Percentiles rank a stretch among this genome's conserved stretches.
These are phyloP conservation scores for Nymphalis urticae DNA, from an alignment of 2,888 invertebrate genomes.

Conservation along the genomic window DNA sequence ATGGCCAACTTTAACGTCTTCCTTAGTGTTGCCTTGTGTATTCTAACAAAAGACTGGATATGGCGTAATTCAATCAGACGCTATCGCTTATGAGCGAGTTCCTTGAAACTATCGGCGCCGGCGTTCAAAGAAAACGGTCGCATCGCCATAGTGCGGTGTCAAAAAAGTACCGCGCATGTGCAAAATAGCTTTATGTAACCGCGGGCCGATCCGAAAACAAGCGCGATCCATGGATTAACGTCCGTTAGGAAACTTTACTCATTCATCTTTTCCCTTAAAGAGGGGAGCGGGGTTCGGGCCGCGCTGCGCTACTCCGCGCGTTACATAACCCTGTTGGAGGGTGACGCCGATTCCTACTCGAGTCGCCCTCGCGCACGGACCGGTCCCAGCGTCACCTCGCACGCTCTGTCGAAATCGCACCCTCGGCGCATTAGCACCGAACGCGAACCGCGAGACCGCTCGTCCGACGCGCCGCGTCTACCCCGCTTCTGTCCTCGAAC, in stretches of 20 bases:
- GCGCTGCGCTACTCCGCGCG: slow-evolving; percentile 67
- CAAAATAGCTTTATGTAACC: slow-evolving; percentile 67
- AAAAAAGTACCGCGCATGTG: slow-evolving; percentile 53
- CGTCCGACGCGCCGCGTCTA: slow-evolving; percentile 31
- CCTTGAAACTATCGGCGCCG: slow-evolving; percentile 21
- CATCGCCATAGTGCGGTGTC: slow-evolving; percentile 19
- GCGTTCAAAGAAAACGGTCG: slow-evolving; percentile 18
- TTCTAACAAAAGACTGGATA: too few relatives aligned
- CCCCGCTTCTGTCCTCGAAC: slow-evolving; percentile 19
- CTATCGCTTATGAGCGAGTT: background rate
- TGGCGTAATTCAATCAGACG: background rate
- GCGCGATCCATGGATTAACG: slow-evolving; percentile 72
- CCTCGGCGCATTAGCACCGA: slow-evolving; percentile 39
- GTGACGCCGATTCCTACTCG: slow-evolving; percentile 59
- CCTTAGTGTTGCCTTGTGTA: too few relatives aligned
- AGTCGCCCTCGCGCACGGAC: slow-evolving; percentile 61
- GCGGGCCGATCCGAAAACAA: slow-evolving; percentile 61
- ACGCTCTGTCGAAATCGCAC: slow-evolving; percentile 40
- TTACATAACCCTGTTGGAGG: slow-evolving; percentile 65
- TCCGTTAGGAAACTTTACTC: slow-evolving; percentile 78
- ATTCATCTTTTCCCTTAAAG: slow-evolving; percentile 79
- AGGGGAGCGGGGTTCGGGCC: slow-evolving; percentile 68
- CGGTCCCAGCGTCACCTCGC: slow-evolving; percentile 45
- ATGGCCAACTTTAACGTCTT: too few relatives aligned
- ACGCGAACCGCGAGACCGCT: slow-evolving; percentile 41